Evolutionary conservation across 2,888 invertebrate genomes (phyloP).

Genomic region (Lepidocyrtoides sp.): DNA sequence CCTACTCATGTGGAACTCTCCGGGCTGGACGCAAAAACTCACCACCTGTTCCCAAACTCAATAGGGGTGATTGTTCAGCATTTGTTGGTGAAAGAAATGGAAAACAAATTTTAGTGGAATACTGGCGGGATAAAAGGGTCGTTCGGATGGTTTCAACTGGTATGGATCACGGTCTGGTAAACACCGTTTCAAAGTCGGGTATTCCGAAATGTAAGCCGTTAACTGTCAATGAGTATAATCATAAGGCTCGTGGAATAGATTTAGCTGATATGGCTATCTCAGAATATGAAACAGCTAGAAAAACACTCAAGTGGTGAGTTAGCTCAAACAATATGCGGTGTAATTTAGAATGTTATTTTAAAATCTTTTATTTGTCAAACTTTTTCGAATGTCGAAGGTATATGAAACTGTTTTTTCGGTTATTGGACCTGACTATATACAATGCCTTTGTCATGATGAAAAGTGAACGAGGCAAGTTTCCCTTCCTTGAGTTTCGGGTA

Average conservation of each 20-base stretch:
- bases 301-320: constrained; percentile 13
- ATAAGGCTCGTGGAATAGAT: neutral
- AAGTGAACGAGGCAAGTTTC: neutral
- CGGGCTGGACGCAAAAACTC: constrained; percentile 71
- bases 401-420: neutral
- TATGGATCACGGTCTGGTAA: neutral
- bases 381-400: too few species aligned
- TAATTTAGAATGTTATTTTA: neutral
- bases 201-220: neutral
- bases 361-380: too few species aligned
- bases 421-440: neutral
- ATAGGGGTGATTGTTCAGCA: constrained; percentile 64
- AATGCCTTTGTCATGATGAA: constrained; percentile 13
- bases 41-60: constrained; percentile 65
- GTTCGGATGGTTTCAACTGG: constrained; percentile 33
- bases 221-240: neutral
- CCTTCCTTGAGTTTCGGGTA: constrained; percentile 2
- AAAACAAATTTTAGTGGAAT: constrained; percentile 48
- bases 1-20: constrained; percentile 81
- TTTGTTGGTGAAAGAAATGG: neutral
- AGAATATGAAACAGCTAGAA: neutral
- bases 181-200: neutral
- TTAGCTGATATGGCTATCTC: neutral
- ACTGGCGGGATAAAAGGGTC: constrained; percentile 60
- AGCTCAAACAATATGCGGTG: neutral